Percentiles rank a stretch among this genome's conserved stretches.
phyloP scores from a whole-genome alignment of 2,797 vertebrate species.

The Miichthys miiuy region DNA sequence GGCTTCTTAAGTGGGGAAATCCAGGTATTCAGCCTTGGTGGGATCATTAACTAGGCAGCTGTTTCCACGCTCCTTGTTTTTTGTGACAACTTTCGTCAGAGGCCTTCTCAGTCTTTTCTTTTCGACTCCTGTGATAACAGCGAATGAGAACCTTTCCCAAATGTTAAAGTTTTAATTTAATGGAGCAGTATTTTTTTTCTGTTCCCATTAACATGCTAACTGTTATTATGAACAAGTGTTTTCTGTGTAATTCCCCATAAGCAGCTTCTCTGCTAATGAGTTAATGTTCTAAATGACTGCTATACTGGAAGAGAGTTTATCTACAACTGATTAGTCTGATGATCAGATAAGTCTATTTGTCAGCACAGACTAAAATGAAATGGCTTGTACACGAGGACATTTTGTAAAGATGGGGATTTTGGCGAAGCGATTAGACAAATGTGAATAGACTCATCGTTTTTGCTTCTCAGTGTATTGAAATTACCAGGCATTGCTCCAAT shows the following conservation, averaged over 20 bases:
- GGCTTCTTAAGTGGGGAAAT: too few species aligned
- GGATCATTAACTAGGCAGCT: too few species aligned
- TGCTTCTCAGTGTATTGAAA: constrained; percentile 9
- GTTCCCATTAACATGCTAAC: not conserved
- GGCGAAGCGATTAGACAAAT: not conserved
- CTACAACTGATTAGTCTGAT: constrained; percentile 22
- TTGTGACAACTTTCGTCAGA: too few species aligned
- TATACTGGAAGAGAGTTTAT: constrained; percentile 7
- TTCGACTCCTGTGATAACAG: not conserved
- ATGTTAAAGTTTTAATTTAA: not conserved
- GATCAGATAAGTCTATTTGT: constrained; percentile 21
- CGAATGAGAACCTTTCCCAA: not conserved
- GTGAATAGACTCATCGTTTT: not conserved
- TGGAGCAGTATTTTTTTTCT: not conserved
- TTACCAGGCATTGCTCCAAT: not conserved
- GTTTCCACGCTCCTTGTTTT: too few species aligned
- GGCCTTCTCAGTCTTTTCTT: too few species aligned
- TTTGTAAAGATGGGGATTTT: not conserved
- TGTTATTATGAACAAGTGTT: not conserved
- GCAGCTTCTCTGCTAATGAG: constrained; percentile 28
- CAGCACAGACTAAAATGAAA: constrained; percentile 5
- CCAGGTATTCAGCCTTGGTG: too few species aligned
- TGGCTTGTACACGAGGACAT: constrained; percentile 9
- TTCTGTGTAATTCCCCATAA: constrained; percentile 1
- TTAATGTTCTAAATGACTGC: constrained; percentile 14